Evolutionary conservation across 2,113 vertebrate genomes (phyloP), one percentile per base, ranked within the genome.

Genomic region (Solenodon paradoxus): DNA sequence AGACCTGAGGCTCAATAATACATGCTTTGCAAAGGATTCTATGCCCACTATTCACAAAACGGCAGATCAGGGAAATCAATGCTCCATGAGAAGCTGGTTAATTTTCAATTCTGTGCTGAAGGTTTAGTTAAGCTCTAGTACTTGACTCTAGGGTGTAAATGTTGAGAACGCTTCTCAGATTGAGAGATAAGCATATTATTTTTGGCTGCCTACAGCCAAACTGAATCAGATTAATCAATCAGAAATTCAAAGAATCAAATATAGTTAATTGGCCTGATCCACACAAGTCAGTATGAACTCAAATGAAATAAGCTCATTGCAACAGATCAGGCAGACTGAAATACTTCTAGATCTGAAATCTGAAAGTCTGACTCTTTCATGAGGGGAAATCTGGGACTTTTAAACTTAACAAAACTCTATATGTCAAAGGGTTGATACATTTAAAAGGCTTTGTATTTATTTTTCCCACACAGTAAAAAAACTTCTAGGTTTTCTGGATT

Each of bases 161-260:
- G 9, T 92, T 68, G 32, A 59, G 87, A 75, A 87, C 55, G 1
- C 84, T 81, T 94, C 45, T 77, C 9, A 82, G 47, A 35, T 40
- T 83, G 38, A 78, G 20, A 84, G 32, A 6, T 78, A 47, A 5
- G 30, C 4, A 38, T 81, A 38, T 68, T 16, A 77, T 51, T 90
- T 57, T 38, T 42, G 75, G 64, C 16, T 90, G 11, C 17, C 26
- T 19, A 72, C 8, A 92, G 32, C 30, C 53, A 80, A 75, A 79
- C 15, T 51, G 85, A 94, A 74, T 90, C 51, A 94, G 38, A 90
- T 88, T 84, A 94, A 85, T 88, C 35, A 74, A 32, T 84, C 11
- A 53, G 77, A 96, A 96, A 88, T 68, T 85, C 38, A 38, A 75
- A 57, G 26, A 95, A 81, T 59, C 30, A 74, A 84, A 72, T 90